Evolutionary conservation across 1,140 invertebrate species (phyloP).

Genomic region (Apolygus lucorum): DNA sequence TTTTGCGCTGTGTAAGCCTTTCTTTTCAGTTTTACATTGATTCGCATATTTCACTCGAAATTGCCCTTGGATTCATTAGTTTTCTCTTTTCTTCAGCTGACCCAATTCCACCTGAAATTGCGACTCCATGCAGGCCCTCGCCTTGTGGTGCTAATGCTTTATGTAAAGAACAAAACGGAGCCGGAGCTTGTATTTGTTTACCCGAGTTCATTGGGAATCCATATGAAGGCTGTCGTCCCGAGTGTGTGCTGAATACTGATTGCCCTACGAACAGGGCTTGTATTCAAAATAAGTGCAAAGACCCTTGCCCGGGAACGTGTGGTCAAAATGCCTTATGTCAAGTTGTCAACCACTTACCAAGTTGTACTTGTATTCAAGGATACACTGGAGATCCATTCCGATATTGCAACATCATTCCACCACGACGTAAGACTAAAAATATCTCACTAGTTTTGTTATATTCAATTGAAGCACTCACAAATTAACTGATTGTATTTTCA

Average conservation of each 20-base stretch:
- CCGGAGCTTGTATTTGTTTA: slow-evolving; percentile 59
- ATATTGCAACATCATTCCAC: slow-evolving; percentile 47
- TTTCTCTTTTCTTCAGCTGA: slow-evolving; percentile 44
- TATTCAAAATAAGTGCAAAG: slow-evolving; percentile 59
- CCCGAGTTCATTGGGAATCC: slow-evolving; percentile 65
- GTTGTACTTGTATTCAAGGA: slow-evolving; percentile 57
- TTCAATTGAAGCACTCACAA: neutral
- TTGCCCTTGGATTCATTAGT: neutral
- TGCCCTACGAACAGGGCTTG: slow-evolving; percentile 63
- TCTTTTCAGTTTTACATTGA: too few relatives aligned
- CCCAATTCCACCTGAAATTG: slow-evolving; percentile 35
- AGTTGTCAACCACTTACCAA: slow-evolving; percentile 61
- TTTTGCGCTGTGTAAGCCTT: too few relatives aligned
- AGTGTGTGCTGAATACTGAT: slow-evolving; percentile 62
- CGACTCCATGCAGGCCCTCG: slow-evolving; percentile 60
- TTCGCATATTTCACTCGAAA: neutral
- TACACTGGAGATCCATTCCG: slow-evolving; percentile 66
- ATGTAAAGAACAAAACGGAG: slow-evolving; percentile 55
- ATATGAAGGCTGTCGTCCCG: slow-evolving; percentile 61
- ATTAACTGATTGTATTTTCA: neutral
- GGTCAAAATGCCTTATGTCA: slow-evolving; percentile 62
- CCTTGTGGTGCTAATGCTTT: slow-evolving; percentile 66
- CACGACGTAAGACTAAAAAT: slow-evolving; percentile 36
- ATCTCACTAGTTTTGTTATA: neutral
- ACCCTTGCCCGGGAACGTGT: slow-evolving; percentile 67